Evolutionary conservation across 2,888 invertebrate genomes (phyloP).

Genomic region (Periphyllus acericola): DNA sequence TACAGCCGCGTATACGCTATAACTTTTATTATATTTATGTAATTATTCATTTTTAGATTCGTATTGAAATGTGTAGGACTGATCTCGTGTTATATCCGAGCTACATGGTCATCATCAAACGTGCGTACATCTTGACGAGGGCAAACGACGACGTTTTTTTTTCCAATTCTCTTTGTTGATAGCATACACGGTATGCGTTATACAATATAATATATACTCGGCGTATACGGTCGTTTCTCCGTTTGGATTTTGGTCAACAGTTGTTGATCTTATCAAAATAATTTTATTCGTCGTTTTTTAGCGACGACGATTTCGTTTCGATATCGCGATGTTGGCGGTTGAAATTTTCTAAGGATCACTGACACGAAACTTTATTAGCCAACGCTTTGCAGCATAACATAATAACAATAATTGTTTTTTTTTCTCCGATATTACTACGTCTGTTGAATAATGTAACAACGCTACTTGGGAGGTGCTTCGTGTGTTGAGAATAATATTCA

Average conservation of each 20-base stretch:
- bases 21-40: neutral
- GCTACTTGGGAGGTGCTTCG: constrained; percentile 52
- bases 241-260: neutral
- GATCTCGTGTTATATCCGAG: no score
- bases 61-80: no score
- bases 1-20: neutral
- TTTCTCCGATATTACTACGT: constrained; percentile 3
- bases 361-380: constrained; percentile 13
- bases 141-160: neutral
- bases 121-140: neutral
- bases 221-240: neutral
- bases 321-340: neutral
- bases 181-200: neutral
- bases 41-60: no score
- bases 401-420: constrained; percentile 9
- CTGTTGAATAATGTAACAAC: constrained; percentile 56
- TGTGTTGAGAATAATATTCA: constrained; percentile 53
- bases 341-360: neutral
- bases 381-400: constrained; percentile 3
- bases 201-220: neutral
- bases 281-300: neutral
- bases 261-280: neutral
- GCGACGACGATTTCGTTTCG: neutral
- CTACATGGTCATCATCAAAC: no score
- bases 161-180: neutral